Percentiles rank a stretch among this genome's conserved stretches.
phyloP scores from a whole-genome alignment of 2,797 vertebrate species.

The Cheirogaleus major region DNA sequence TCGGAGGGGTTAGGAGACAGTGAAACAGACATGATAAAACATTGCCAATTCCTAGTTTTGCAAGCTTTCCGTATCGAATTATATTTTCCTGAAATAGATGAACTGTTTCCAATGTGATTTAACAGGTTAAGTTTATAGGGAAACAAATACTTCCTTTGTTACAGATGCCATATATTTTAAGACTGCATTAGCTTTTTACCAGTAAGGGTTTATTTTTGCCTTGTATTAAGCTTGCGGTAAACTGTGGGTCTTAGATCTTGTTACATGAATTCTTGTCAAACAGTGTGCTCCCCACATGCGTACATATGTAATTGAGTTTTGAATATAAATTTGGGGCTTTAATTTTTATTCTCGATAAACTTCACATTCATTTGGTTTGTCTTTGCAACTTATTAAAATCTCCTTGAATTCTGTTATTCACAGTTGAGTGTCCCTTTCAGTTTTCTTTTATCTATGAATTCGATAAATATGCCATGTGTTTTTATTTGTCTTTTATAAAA shows the following conservation, averaged over 20 bases:
- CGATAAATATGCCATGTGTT: neutral
- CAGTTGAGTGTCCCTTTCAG: neutral
- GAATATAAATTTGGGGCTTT: neutral
- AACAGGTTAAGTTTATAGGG: constrained; percentile 36
- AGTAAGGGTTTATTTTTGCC: neutral
- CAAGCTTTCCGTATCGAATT: constrained; percentile 31
- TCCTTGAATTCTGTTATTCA: neutral
- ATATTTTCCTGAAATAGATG: constrained; percentile 34
- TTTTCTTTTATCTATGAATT: constrained; percentile 2
- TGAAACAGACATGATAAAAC: neutral
- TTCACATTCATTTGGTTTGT: neutral
- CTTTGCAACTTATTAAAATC: neutral
- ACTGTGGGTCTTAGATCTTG: neutral
- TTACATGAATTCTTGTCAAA: constrained; percentile 11
- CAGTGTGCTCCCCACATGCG: neutral
- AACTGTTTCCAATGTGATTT: neutral
- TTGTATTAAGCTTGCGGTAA: neutral
- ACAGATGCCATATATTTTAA: neutral
- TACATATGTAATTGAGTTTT: constrained; percentile 1
- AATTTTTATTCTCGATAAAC: neutral
- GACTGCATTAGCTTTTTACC: neutral
- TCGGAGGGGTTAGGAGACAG: neutral
- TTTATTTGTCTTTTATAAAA: constrained; percentile 10
- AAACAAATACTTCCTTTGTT: constrained; percentile 34
- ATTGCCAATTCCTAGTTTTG: neutral